Evolutionary conservation across 2,797 vertebrate species (phyloP).

Genomic region (Pangasius macronema): DNA sequence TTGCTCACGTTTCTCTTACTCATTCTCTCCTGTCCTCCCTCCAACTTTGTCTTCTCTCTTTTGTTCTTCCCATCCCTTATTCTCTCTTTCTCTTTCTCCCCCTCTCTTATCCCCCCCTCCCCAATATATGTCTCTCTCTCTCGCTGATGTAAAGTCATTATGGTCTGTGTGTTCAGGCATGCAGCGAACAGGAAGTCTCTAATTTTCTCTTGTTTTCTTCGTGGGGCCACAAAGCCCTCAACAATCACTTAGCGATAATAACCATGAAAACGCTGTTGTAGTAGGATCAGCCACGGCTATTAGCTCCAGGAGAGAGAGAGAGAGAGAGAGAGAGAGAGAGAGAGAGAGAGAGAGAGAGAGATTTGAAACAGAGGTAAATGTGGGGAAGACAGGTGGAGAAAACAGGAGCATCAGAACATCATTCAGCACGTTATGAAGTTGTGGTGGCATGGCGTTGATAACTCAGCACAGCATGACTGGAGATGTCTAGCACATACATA

Average conservation of each 20-base stretch:
- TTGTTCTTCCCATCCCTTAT: neutral
- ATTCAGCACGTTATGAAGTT: constrained; percentile 70
- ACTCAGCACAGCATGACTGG: constrained; percentile 62
- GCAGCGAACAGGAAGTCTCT: constrained; percentile 40
- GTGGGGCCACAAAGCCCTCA: constrained; percentile 49
- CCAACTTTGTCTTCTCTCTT: neutral
- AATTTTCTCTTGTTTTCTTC: constrained; percentile 53
- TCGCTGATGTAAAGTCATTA: constrained; percentile 31
- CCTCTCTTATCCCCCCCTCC: too few species aligned
- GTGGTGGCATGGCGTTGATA: constrained; percentile 70
- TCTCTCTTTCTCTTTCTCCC: neutral
- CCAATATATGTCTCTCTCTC: neutral
- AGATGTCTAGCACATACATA: constrained; percentile 60
- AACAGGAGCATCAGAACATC: constrained; percentile 59
- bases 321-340: constrained; percentile 22
- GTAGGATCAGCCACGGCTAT: constrained; percentile 28
- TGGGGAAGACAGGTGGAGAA: constrained; percentile 24
- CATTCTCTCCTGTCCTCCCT: neutral
- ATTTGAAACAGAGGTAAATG: constrained; percentile 3
- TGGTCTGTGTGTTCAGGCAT: constrained; percentile 24
- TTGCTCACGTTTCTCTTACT: neutral
- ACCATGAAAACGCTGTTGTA: constrained; percentile 48
- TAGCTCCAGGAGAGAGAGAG: constrained; percentile 32
- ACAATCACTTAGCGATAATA: constrained; percentile 55
- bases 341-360: constrained; percentile 28